Evolutionary conservation across 1,140 invertebrate species (phyloP), one percentile per base, ranked within the genome.

Genomic region (Tetragnatha versicolor): DNA sequence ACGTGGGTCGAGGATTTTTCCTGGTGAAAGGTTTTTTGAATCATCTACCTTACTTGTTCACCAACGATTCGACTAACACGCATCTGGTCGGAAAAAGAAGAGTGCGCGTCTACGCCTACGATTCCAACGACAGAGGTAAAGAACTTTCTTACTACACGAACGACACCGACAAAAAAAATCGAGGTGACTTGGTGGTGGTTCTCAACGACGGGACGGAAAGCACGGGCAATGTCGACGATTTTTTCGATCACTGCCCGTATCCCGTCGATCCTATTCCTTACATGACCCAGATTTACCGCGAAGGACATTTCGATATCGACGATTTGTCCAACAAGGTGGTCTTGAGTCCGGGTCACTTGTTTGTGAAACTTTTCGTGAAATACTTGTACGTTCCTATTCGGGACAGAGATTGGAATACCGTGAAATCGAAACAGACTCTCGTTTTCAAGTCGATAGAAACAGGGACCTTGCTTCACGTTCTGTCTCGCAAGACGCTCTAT

Each of bases 1-100:
- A 55, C 51, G 25, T 55, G 17, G 51, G 51, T 2, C 6, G 12
- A 2, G 51, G 51, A 42, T 63, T 63, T 37, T 63, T 63, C 20
- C n/a, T 63, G 1, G 22, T 58, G 10, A 58, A 58, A 5, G 53
- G 53, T 14, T 58, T 6, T 29, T 10, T 58, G 22, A 27, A 20
- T 2, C 60, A 63, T 6, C 4, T 63, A 22, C 60, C 60, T 25
- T 63, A 63, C 27, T 63, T 63, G 4, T 63, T 63, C 27, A 63
- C 60, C 12, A 63, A 63, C 17, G 60, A 63, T 63, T 33, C 60
- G 9, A 37, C 60, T n/a, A 63, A 39, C 14, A 63, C 60, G 2
- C 60, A 63, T 22, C 7, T 63, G 3, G 12, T 37, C 20, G n/a
- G 39, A 37, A 39, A 39, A 9, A 39, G 10, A 5, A 37, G 20